A percentile compares a stretch with the other conserved stretches of the same genome.
phyloP scores from a whole-genome alignment of 2,888 invertebrate genomes.

The Drosophila siamana region DNA sequence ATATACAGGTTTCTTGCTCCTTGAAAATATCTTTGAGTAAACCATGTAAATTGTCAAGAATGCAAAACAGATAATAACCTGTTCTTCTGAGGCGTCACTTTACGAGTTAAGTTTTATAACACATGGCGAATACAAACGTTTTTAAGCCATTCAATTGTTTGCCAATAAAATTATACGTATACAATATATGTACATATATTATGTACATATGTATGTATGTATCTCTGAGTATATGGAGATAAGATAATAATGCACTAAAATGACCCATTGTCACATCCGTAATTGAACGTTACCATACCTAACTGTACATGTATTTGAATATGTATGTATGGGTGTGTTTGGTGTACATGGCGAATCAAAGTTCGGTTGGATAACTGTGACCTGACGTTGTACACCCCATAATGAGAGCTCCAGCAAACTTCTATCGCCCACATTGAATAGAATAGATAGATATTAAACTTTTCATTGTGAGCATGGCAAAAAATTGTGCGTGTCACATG shows the following conservation, averaged over 20 bases:
- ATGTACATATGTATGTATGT: neutral
- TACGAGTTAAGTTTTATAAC: neutral
- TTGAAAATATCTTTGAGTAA: neutral
- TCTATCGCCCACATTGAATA: no score
- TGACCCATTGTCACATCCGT: constrained; percentile 8
- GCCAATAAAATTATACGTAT: neutral
- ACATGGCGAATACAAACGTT: neutral
- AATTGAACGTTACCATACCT: constrained; percentile 7
- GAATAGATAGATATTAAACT: neutral
- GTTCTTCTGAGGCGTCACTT: neutral
- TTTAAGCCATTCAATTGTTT: neutral
- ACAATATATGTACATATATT: neutral
- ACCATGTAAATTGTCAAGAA: neutral
- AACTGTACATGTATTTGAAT: neutral
- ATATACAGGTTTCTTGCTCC: neutral
- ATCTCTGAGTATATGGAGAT: neutral
- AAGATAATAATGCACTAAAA: constrained; percentile 9
- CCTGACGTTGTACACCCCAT: neutral
- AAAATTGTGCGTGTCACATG: no score
- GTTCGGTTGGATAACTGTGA: neutral
- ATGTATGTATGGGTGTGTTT: neutral
- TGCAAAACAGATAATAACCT: neutral
- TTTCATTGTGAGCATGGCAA: no score
- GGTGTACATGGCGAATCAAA: neutral
- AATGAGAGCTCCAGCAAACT: no score